Percentiles rank a stretch among this genome's conserved stretches.
These are phyloP conservation scores for Alcis repandata DNA, from an alignment of 2,888 invertebrate species.

Conservation along the genomic window DNA sequence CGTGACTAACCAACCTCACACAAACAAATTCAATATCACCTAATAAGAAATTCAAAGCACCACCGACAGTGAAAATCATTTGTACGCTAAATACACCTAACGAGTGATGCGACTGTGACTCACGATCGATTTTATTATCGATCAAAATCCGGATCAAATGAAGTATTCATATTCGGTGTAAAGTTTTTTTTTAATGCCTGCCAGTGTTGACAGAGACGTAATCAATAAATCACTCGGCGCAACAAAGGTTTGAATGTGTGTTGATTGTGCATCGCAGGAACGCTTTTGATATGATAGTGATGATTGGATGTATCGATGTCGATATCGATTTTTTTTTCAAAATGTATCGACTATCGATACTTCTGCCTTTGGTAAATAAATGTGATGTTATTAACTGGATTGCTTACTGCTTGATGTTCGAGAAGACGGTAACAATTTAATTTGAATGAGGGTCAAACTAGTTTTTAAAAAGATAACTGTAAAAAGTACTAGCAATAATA, in stretches of 20 bases:
- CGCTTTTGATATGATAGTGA: constrained; percentile 77
- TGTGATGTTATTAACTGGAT: no score
- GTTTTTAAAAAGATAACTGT: background rate
- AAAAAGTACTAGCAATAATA: background rate
- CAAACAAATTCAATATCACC: constrained; percentile 48
- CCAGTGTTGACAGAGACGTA: constrained; percentile 85
- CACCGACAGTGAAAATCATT: constrained; percentile 70
- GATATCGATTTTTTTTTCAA: constrained; percentile 22
- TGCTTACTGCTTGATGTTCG: no score
- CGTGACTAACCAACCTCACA: constrained; percentile 16
- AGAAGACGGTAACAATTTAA: no score
- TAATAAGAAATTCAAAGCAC: constrained; percentile 48
- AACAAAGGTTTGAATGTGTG: constrained; percentile 85
- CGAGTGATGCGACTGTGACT: constrained; percentile 84
- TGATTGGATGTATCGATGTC: constrained; percentile 46
- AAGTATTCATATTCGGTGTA: constrained; percentile 81
- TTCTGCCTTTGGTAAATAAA: background rate
- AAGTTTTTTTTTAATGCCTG: constrained; percentile 66
- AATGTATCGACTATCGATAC: background rate
- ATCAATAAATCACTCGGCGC: constrained; percentile 85
- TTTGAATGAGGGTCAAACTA: no score
- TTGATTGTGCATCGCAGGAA: constrained; percentile 85
- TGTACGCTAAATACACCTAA: constrained; percentile 83
- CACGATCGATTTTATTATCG: constrained; percentile 79
- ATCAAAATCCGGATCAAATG: constrained; percentile 86